A percentile compares a stretch with the other conserved stretches of the same genome.
Evolutionary conservation across 2,113 vertebrate species (phyloP).

Genomic region (Macquaria ambigua): DNA sequence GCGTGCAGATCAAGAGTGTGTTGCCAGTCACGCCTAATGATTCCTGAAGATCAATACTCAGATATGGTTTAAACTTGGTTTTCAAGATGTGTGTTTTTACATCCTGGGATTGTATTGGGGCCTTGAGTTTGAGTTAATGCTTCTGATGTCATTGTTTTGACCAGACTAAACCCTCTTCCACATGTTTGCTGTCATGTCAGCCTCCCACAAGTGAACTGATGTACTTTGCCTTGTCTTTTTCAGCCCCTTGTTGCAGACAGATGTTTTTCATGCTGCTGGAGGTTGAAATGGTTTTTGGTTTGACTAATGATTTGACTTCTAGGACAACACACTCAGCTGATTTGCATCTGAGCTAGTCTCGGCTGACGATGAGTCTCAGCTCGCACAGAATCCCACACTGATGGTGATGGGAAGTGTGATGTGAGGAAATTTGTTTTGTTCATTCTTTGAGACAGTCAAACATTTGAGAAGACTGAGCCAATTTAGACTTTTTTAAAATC

Average conservation of each 20-base stretch:
- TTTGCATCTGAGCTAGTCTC: constrained; percentile 69
- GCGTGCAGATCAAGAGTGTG: constrained; percentile 19
- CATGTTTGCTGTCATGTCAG: neutral
- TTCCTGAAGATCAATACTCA: constrained; percentile 71
- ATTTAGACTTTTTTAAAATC: neutral
- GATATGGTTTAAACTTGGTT: constrained; percentile 27
- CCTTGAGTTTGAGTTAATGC: neutral
- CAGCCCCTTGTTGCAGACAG: neutral
- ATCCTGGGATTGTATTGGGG: neutral
- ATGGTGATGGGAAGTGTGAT: neutral
- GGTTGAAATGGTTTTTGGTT: constrained; percentile 46
- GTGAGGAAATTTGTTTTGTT: neutral
- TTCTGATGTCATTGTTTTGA: neutral
- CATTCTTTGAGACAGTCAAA: neutral
- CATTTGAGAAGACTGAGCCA: neutral
- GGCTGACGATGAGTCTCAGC: constrained; percentile 26
- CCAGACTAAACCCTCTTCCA: neutral
- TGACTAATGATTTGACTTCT: constrained; percentile 77
- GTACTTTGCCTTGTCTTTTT: neutral
- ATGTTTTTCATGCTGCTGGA: constrained; percentile 12
- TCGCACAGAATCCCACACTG: neutral
- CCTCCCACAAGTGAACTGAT: neutral
- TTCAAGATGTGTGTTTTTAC: neutral
- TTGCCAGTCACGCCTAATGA: constrained; percentile 49
- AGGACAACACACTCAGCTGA: constrained; percentile 49